Base-by-base conservation (phyloP, 2,797 vertebrate species). In the Coilia nasus region DNA sequence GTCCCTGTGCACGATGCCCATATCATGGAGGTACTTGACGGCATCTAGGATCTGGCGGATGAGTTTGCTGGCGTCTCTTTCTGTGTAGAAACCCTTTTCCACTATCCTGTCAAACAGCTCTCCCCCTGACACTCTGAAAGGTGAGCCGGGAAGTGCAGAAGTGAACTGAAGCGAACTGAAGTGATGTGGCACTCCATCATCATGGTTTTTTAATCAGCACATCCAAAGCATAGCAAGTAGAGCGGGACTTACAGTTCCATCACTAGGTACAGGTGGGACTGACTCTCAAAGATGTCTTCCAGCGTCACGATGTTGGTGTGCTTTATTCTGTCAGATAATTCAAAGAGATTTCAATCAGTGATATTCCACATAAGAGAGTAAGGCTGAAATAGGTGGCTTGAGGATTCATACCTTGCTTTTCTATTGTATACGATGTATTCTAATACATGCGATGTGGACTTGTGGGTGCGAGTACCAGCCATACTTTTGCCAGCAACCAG, bases 21-120 rank as follows among this genome's bases (percentile, higher is more conserved):
- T 96, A 83, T 98, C 97, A 0, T 99, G 98, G 83, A 99, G 96
- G 87, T 99, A 99, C 90, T 97, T 98, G 84, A 99, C 98, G 0
- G 98, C 98, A 0, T 99, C 97, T 10, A 99, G 92, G 89, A 99
- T 98, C 95, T 99, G 98, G 87, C 95, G 96, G 91, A 99, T 99
- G 91, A 99, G 97, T 86, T 97, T 91, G 81, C 98, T 99, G 94
- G 98, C 98, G 0, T 99, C 98, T 89, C 97, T 95, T 91, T 99
- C 98, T 0, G 98, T 99, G 93, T 99, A 99, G 94, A 99, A 99
- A 10, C 98, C 98, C 91, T 99, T 99, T 91, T 99, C 98, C 90
- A 99, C 97, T 0, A 99, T 99, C 92, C 98, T 95, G 93, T 99
- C 98, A 6, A 99, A 99, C 84, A 99, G 94, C 86, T 99, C 98